phyloP scores from a whole-genome alignment of 2,888 invertebrate genomes.

The Hemistola chrysoprasaria region DNA sequence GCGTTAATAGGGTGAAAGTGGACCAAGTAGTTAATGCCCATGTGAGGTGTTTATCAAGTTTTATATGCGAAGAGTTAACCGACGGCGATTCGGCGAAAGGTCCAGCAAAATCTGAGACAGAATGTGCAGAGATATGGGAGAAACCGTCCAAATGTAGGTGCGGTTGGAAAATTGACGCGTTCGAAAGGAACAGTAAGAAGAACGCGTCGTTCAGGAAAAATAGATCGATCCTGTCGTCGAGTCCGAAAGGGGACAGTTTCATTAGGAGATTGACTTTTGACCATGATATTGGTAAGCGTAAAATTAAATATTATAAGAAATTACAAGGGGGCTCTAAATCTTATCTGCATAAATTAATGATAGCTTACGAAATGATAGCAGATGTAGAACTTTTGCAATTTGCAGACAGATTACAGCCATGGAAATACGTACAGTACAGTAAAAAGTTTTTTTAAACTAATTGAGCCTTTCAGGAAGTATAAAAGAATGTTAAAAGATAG shows the following conservation, averaged over 20 bases:
- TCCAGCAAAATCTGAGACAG: conserved; percentile 79
- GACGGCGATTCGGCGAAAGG: conserved; percentile 60
- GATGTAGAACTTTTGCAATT: too few species aligned
- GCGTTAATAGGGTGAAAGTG: conserved; percentile 55
- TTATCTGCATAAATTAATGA: too few species aligned
- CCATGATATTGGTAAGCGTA: conserved; percentile 66
- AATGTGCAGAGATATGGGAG: conserved; percentile 83
- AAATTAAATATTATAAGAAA: too few species aligned
- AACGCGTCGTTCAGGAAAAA: conserved; percentile 79
- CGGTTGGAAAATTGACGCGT: conserved; percentile 81
- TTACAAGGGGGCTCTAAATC: too few species aligned
- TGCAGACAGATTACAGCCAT: too few species aligned
- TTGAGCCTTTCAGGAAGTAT: too few species aligned
- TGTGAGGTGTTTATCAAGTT: conserved; percentile 68
- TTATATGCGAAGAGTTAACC: conserved; percentile 65
- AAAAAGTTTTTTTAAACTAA: too few species aligned
- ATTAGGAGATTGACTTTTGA: conserved; percentile 72
- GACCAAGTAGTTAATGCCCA: conserved; percentile 60
- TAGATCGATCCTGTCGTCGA: conserved; percentile 71
- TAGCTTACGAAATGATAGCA: too few species aligned
- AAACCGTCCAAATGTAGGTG: conserved; percentile 83
- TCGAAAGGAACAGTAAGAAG: conserved; percentile 75
- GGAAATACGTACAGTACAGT: too few species aligned
- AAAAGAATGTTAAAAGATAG: too few species aligned
- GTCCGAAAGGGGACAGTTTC: conserved; percentile 66